Evolutionary conservation across 2,888 invertebrate species (phyloP).

Genomic region (Dynastes tityus): DNA sequence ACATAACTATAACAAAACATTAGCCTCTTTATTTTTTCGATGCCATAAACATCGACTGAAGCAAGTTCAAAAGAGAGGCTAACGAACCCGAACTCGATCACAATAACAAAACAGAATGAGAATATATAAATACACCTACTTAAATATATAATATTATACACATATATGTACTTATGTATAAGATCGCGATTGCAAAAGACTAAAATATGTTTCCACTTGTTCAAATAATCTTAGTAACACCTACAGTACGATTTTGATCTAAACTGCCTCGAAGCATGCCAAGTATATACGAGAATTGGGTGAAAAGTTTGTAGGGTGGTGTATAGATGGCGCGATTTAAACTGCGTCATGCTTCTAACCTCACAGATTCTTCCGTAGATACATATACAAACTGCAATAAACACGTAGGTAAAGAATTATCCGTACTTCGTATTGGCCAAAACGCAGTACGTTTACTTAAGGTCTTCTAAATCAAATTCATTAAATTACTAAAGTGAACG

Average conservation of each 20-base stretch:
- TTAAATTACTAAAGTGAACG: too few species aligned
- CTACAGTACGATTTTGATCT: neutral
- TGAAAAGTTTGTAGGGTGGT: too few species aligned
- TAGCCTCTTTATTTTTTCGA: conserved; percentile 5
- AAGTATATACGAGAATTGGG: too few species aligned
- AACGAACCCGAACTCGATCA: neutral
- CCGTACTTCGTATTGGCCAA: too few species aligned
- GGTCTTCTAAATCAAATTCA: too few species aligned
- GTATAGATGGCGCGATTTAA: too few species aligned
- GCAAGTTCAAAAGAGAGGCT: conserved; percentile 4
- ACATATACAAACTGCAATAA: too few species aligned
- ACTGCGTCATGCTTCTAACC: too few species aligned
- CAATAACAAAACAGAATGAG: neutral
- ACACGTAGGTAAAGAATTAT: too few species aligned
- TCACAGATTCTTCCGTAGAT: too few species aligned
- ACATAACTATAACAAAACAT: conserved; percentile 1
- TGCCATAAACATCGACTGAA: neutral
- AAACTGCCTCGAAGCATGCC: neutral
- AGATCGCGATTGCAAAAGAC: neutral
- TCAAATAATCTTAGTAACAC: neutral
- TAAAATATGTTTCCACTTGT: neutral
- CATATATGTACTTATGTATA: too few species aligned
- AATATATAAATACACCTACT: conserved; percentile 1
- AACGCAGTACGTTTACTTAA: too few species aligned
- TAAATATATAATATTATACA: neutral